These are phyloP conservation scores for Pempheris klunzingeri DNA, from an alignment of 2,797 vertebrate genomes.

Conservation along the genomic window DNA sequence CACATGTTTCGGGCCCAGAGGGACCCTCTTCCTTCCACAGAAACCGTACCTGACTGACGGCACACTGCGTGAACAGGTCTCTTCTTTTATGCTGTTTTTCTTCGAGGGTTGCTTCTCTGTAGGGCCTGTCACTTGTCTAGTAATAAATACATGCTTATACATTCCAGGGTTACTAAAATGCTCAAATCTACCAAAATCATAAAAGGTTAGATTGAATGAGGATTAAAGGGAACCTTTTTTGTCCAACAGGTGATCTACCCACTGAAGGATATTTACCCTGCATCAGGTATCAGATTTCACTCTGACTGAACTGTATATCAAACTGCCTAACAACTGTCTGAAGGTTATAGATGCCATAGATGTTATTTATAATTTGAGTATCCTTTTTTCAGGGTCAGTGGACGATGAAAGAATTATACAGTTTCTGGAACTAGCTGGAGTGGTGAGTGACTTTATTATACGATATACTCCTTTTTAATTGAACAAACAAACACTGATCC, in stretches of 20 bases:
- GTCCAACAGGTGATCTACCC: constrained; percentile 94
- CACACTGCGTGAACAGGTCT: constrained; percentile 93
- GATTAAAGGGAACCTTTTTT: constrained; percentile 14
- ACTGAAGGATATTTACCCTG: constrained; percentile 94
- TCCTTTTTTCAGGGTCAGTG: constrained; percentile 83
- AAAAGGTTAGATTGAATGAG: background rate
- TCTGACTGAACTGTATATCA: constrained; percentile 3
- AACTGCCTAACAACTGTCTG: too few relatives aligned
- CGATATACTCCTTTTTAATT: background rate
- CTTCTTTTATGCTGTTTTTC: background rate
- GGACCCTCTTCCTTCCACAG: constrained; percentile 95
- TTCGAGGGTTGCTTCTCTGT: background rate
- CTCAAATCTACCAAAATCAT: background rate
- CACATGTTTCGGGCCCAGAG: constrained; percentile 93
- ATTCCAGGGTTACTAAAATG: background rate
- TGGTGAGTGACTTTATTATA: constrained; percentile 86
- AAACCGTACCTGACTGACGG: constrained; percentile 96
- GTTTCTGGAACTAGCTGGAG: constrained; percentile 91
- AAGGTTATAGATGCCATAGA: too few relatives aligned
- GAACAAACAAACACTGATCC: too few relatives aligned
- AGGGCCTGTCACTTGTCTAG: background rate
- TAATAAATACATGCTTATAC: background rate
- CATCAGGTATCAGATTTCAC: constrained; percentile 87
- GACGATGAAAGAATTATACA: constrained; percentile 93
- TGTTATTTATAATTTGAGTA: background rate